A percentile compares a stretch with the other conserved stretches of the same genome.
Conservation (phyloP, 2,888 invertebrate genomes). For the Dolichomitus sp. region DNA sequence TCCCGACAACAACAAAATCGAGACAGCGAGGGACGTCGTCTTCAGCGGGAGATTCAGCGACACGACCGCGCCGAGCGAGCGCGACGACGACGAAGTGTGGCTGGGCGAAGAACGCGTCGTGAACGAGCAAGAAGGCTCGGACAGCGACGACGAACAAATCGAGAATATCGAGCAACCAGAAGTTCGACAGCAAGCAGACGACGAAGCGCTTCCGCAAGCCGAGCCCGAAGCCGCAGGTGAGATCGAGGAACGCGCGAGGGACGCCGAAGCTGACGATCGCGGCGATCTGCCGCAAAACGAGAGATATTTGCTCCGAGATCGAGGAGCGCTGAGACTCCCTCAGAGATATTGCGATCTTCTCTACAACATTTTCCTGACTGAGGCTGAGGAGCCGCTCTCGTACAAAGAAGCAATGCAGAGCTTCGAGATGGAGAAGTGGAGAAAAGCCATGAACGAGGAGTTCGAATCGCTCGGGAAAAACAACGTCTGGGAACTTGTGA, state of each 20-base stretch:
- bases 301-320: not conserved
- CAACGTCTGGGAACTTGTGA: conserved; percentile 65
- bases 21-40: conserved; percentile 35
- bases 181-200: not conserved
- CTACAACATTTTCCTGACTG: not conserved
- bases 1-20: conserved; percentile 34
- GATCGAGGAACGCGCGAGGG: too few species aligned
- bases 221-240: too few species aligned
- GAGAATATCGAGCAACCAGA: conserved; percentile 9
- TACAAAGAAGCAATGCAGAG: not conserved
- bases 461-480: conserved; percentile 19
- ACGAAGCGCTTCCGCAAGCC: not conserved
- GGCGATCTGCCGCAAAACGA: not conserved
- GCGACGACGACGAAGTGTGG: conserved; percentile 11
- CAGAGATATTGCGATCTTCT: not conserved
- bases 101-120: not conserved
- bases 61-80: not conserved
- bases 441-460: conserved; percentile 2
- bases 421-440: not conserved
- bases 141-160: not conserved
- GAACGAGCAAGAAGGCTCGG: not conserved
- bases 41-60: conserved; percentile 34
- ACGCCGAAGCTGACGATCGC: not conserved
- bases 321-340: not conserved
- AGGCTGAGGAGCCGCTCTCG: not conserved